Conservation (phyloP, 2,888 invertebrate genomes). For the Azorinus chamasolen region DNA sequence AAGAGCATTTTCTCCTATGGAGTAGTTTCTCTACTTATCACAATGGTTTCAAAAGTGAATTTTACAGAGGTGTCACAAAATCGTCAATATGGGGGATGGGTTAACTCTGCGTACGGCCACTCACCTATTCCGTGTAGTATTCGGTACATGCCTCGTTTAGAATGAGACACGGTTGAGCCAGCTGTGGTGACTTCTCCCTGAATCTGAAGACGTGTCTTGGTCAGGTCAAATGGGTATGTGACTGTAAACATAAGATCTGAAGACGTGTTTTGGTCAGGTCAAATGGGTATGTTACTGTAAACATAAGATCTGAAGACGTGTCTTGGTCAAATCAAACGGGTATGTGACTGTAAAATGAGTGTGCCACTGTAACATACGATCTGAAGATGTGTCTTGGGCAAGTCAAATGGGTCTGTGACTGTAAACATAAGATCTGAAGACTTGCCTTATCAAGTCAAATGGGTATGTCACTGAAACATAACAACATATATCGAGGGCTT, state of each 20-base stretch:
- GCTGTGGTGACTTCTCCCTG: slow-evolving; percentile 90
- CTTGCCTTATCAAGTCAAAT: no score
- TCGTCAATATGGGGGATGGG: no score
- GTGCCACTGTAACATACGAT: no score
- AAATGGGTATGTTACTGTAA: slow-evolving; percentile 95
- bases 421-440: no score
- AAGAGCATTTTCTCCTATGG: no score
- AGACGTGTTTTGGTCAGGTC: slow-evolving; percentile 97
- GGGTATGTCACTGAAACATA: no score
- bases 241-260: slow-evolving; percentile 94
- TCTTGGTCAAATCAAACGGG: slow-evolving; percentile 97
- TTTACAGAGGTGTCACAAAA: no score
- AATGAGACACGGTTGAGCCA: slow-evolving; percentile 50
- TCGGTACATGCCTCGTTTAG: slow-evolving; percentile 91
- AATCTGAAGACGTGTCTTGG: slow-evolving; percentile 97
- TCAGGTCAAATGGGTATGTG: slow-evolving; percentile 97
- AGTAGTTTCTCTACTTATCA: no score
- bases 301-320: slow-evolving; percentile 95
- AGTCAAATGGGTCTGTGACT: slow-evolving; percentile 97
- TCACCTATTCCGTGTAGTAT: slow-evolving; percentile 92
- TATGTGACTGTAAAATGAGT: slow-evolving; percentile 93
- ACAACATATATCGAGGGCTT: no score
- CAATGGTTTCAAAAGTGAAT: no score
- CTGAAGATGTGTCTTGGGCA: slow-evolving; percentile 97
- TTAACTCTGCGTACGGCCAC: no score